phyloP scores from a whole-genome alignment of 2,113 vertebrate species.

The Mirza zaza region DNA sequence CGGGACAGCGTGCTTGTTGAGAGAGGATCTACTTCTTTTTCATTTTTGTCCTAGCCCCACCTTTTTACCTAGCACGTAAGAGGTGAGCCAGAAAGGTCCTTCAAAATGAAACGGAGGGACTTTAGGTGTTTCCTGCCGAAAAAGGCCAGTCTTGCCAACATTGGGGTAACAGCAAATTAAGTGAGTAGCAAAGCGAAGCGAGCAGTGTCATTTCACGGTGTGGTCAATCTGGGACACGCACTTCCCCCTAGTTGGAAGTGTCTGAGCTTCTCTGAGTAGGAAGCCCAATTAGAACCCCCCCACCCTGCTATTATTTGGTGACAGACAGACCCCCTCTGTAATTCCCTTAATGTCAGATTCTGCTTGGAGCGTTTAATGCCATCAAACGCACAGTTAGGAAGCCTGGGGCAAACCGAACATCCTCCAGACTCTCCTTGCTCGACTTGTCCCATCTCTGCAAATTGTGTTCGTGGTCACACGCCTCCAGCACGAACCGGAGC shows the following conservation, averaged over 20 bases:
- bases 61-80: not conserved
- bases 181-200: not conserved
- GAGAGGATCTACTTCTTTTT: not conserved
- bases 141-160: not conserved
- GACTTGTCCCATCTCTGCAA: constrained; percentile 21
- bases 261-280: constrained; percentile 19
- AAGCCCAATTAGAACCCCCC: not conserved
- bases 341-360: constrained; percentile 54
- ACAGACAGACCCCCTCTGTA: not conserved
- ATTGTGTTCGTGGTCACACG: not conserved
- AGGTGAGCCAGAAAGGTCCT: not conserved
- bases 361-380: constrained; percentile 10
- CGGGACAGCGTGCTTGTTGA: not conserved
- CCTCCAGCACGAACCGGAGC: constrained; percentile 14
- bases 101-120: not conserved
- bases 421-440: constrained; percentile 46
- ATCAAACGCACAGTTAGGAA: constrained; percentile 65
- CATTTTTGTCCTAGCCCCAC: not conserved
- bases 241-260: not conserved
- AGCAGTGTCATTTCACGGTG: not conserved
- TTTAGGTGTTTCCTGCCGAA: not conserved
- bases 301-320: not conserved
- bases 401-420: not conserved
- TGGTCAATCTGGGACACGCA: not conserved
- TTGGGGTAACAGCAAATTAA: not conserved